Base-by-base conservation (phyloP, 2,113 vertebrate species). In the Rynchops niger region DNA sequence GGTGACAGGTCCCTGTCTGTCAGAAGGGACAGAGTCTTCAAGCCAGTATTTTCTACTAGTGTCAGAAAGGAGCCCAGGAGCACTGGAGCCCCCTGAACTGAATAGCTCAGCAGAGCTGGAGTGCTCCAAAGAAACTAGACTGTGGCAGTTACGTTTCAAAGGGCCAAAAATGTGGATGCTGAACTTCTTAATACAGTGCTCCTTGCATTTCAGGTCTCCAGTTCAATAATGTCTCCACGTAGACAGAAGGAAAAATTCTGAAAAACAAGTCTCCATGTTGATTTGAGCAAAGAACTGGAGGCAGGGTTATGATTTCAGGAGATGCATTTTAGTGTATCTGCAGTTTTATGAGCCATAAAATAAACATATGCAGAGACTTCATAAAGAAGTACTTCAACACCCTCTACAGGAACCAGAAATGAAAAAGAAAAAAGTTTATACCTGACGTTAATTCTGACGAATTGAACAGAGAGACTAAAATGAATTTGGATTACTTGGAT, bases 331-430 rank as follows among this genome's bases (percentile, higher is more conserved):
- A 66, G 29, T 59, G 6, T 67, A 66, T 71, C 76, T 72, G 21
- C 66, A 58, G 34, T 82, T 92, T 92, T 82, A 45, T 19, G 29
- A 92, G 70, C 59, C 21, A 82, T 20, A 93, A 91, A 87, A 87
- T 70, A 88, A 65, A 38, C 42, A 69, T 34, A 69, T 7, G 16
- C 40, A 89, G 22, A 61, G 43, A 49, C 9, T 42, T 13, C 34
- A 66, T 29, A 79, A 65, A 86, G 38, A 95, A 94, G 69, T 71
- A 63, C 83, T 95, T 94, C 53, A 82, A 93, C 93, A 95, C 91
- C 95, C 77, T 95, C 95, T 97, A 65, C 86, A 96, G 95, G 97
- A 91, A 67, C 8, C 8, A 89, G n/a, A 89, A 95, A 76, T 50
- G 0, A 49, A 88, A 71, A 88, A 69, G 6, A 58, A 91, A 93